phyloP scores from a whole-genome alignment of 1,140 invertebrate genomes.

The Drosophila equinoxialis region DNA sequence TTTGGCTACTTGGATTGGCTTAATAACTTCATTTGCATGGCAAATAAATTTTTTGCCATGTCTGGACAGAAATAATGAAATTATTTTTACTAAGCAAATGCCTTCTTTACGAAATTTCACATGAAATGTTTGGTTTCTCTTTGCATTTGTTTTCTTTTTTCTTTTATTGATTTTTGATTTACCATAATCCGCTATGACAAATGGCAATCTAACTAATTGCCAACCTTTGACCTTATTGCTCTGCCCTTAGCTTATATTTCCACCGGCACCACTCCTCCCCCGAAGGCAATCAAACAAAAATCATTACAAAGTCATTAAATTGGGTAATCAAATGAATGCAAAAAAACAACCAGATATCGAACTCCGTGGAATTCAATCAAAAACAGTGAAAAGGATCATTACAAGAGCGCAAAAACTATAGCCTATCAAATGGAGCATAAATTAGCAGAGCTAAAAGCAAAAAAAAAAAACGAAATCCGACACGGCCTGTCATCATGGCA shows the following conservation, averaged over 20 bases:
- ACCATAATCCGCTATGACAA: conserved; percentile 20
- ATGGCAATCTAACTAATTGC: conserved; percentile 39
- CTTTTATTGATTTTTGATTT: conserved; percentile 47
- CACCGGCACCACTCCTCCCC: conserved; percentile 22
- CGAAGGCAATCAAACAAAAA: conserved; percentile 54
- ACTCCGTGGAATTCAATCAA: conserved; percentile 62
- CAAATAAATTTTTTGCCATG: conserved; percentile 7
- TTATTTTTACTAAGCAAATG: background rate
- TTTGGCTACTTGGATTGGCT: conserved; percentile 19
- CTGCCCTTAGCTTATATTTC: conserved; percentile 40
- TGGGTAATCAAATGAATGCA: conserved; percentile 64
- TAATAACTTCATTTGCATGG: conserved; percentile 18
- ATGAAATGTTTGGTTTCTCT: background rate
- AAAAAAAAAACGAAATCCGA: conserved; percentile 14
- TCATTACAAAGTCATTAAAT: conserved; percentile 75
- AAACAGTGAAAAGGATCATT: conserved; percentile 19
- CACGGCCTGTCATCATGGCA: conserved; percentile 19
- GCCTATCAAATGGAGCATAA: conserved; percentile 15
- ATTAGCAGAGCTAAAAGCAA: conserved; percentile 1
- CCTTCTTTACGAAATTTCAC: background rate
- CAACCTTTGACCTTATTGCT: conserved; percentile 54
- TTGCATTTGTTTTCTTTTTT: background rate
- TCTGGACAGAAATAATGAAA: background rate
- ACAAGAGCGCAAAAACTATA: conserved; percentile 14
- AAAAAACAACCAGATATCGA: conserved; percentile 34